phyloP scores from a whole-genome alignment of 2,113 vertebrate species.

The Speoplatyrhinus poulsoni region DNA sequence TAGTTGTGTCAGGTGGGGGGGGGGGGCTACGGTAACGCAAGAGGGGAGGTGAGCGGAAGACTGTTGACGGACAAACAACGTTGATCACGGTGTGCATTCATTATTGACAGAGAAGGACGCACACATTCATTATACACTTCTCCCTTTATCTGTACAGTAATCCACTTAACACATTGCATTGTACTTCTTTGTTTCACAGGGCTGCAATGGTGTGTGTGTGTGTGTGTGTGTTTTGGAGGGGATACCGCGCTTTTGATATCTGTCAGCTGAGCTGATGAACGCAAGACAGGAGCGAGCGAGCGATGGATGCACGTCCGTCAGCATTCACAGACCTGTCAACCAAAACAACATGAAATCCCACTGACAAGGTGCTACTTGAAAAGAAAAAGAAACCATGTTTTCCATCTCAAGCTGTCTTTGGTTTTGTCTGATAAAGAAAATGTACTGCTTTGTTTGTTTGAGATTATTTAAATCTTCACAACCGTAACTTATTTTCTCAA shows the following conservation, averaged over 20 bases:
- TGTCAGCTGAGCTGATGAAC: slow-evolving; percentile 60
- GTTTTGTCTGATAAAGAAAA: too few species aligned
- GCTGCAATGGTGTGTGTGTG: neutral
- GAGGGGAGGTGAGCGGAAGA: neutral
- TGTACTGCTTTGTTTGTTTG: too few species aligned
- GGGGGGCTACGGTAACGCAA: slow-evolving; percentile 11
- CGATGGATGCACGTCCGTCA: slow-evolving; percentile 6
- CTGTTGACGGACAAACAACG: slow-evolving; percentile 27
- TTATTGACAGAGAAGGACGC: slow-evolving; percentile 42
- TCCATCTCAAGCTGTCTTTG: too few species aligned
- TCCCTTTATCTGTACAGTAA: slow-evolving; percentile 28
- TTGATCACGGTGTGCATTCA: slow-evolving; percentile 78
- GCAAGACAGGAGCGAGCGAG: neutral
- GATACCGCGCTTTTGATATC: slow-evolving; percentile 74
- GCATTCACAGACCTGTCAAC: too few species aligned
- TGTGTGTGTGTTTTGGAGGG: slow-evolving; percentile 17
- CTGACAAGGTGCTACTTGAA: too few species aligned
- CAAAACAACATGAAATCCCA: too few species aligned
- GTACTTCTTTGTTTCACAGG: slow-evolving; percentile 82
- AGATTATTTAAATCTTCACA: too few species aligned
- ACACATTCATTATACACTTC: neutral
- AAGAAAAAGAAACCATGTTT: too few species aligned
- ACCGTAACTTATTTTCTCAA: too few species aligned
- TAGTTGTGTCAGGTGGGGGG: slow-evolving; percentile 59
- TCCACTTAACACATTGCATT: slow-evolving; percentile 82